Evolutionary conservation across 2,888 invertebrate genomes (phyloP).

Genomic region (Achlya flavicornis): DNA sequence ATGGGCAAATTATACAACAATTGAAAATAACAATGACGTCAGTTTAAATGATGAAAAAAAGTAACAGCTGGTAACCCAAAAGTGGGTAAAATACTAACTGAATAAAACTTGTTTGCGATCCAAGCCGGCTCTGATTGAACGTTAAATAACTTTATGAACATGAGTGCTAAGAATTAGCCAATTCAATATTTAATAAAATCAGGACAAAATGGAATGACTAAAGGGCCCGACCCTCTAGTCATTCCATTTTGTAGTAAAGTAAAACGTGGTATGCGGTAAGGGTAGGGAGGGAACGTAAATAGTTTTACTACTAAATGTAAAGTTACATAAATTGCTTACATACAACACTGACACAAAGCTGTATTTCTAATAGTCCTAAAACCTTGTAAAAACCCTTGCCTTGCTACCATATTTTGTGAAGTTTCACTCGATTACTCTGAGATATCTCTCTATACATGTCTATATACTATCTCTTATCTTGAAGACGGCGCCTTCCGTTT

Average conservation of each 20-base stretch:
- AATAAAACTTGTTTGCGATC: background rate
- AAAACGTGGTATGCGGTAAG: background rate
- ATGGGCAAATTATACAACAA: too few relatives aligned
- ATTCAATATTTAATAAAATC: constrained; percentile 1
- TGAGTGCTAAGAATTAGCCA: background rate
- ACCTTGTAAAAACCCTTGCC: too few relatives aligned
- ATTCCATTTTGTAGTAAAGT: too few relatives aligned
- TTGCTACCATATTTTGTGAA: too few relatives aligned
- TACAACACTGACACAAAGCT: background rate
- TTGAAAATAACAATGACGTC: background rate
- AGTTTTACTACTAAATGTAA: too few relatives aligned
- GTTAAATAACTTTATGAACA: constrained; percentile 4
- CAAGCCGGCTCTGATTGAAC: background rate
- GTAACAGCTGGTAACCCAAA: too few relatives aligned
- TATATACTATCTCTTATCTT: too few relatives aligned
- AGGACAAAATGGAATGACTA: background rate
- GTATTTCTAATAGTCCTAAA: too few relatives aligned
- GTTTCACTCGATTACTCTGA: too few relatives aligned
- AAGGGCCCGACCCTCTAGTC: too few relatives aligned
- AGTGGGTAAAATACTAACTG: background rate
- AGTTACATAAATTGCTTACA: background rate
- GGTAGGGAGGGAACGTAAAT: background rate
- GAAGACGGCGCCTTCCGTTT: too few relatives aligned
- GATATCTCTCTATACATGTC: too few relatives aligned
- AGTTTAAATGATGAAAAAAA: background rate